Evolutionary conservation across 2,888 invertebrate species (phyloP).

Genomic region (Eustalomyia histrio): DNA sequence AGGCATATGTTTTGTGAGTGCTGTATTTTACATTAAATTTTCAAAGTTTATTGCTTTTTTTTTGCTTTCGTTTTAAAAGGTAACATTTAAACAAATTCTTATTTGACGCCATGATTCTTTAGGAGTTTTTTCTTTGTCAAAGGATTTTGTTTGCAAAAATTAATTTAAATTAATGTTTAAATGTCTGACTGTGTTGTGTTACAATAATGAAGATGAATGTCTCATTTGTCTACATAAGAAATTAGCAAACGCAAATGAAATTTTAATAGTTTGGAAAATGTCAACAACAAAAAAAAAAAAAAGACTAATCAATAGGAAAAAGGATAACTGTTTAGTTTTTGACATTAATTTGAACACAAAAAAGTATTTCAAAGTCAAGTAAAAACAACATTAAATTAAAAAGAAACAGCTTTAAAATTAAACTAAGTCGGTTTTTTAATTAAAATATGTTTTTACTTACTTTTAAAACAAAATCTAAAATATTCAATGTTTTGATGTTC

Average conservation of each 20-base stretch:
- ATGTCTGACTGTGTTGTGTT: constrained; percentile 24
- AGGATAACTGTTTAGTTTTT: no score
- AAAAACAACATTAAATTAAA: no score
- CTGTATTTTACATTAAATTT: constrained; percentile 6
- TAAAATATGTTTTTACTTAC: no score
- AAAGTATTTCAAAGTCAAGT: no score
- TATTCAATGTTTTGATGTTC: no score
- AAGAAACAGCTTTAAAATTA: no score
- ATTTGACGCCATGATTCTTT: constrained; percentile 42
- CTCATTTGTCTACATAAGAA: background rate
- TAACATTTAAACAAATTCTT: constrained; percentile 51
- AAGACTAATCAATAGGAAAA: no score
- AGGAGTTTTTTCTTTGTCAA: background rate
- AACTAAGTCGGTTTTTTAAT: no score
- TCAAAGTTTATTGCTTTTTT: constrained; percentile 41
- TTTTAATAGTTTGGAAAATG: background rate
- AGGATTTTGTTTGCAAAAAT: constrained; percentile 25
- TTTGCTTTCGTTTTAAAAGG: constrained; percentile 12
- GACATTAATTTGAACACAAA: no score
- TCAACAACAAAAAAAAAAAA: background rate
- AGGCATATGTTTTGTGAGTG: constrained; percentile 25
- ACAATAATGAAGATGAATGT: background rate
- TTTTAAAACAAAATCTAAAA: no score
- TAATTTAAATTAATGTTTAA: constrained; percentile 51
- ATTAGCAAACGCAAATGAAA: background rate